These are phyloP conservation scores for Podocnemis expansa DNA, from an alignment of 2,113 vertebrate species.

Conservation along the genomic window DNA sequence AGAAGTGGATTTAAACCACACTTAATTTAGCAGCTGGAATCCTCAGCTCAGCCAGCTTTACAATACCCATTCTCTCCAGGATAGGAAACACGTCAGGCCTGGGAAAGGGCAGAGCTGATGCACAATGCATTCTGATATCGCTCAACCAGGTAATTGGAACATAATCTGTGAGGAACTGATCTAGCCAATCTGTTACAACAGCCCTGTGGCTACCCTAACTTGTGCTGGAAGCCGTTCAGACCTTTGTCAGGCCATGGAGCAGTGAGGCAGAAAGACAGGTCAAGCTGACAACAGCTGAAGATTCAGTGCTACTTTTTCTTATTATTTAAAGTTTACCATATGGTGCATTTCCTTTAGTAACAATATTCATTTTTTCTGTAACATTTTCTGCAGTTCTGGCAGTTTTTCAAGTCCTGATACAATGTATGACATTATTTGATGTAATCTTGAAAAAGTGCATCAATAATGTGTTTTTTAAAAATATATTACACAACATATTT, in stretches of 20 bases:
- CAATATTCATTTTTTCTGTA: not conserved
- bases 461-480: not conserved
- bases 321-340: not conserved
- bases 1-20: not conserved
- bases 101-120: not conserved
- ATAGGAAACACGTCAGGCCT: not conserved
- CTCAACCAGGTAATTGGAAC: not conserved
- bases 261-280: not conserved
- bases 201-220: not conserved
- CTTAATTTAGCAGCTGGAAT: not conserved
- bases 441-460: constrained; percentile 3
- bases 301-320: not conserved
- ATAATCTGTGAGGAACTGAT: not conserved
- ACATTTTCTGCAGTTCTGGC: not conserved
- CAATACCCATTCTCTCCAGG: not conserved
- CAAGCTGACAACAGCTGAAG: fast-evolving
- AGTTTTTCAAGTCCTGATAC: not conserved
- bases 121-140: fast-evolving
- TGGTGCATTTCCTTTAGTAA: not conserved
- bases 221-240: not conserved
- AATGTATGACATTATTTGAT: not conserved
- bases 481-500: not conserved
- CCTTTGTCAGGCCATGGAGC: not conserved
- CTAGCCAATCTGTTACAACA: not conserved
- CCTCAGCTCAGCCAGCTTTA: not conserved